Evolutionary conservation across 35 echinoderm and acorn worm genomes (phyloP).

Genomic region (Heliocidaris tuberculata): DNA sequence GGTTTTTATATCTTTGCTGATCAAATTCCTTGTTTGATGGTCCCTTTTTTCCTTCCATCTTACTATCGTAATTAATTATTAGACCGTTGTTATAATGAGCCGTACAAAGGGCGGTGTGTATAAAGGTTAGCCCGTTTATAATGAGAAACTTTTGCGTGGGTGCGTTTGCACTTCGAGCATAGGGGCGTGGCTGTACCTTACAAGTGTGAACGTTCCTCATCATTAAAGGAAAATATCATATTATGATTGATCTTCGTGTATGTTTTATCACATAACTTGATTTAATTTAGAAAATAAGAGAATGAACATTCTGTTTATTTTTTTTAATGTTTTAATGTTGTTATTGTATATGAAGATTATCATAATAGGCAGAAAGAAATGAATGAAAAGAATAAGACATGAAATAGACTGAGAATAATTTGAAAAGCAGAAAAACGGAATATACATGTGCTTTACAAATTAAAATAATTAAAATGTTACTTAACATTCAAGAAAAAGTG

Average conservation of each 20-base stretch:
- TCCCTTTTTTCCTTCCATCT: neutral
- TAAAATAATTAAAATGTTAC: too few relatives aligned
- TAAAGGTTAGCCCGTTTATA: neutral
- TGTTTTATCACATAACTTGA: neutral
- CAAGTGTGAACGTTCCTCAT: neutral
- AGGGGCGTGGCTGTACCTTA: neutral
- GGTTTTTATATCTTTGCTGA: neutral
- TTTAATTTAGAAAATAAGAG: neutral
- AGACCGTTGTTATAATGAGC: neutral
- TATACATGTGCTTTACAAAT: too few relatives aligned
- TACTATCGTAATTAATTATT: slow-evolving; percentile 14
- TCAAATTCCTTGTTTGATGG: neutral
- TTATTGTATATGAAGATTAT: too few relatives aligned
- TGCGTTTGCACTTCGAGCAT: neutral
- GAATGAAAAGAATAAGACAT: too few relatives aligned
- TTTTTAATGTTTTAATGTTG: too few relatives aligned
- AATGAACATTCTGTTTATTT: too few relatives aligned
- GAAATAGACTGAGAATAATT: too few relatives aligned
- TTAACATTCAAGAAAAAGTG: too few relatives aligned
- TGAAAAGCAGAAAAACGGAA: too few relatives aligned
- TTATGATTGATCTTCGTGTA: too few relatives aligned
- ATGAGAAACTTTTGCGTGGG: neutral
- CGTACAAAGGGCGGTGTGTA: neutral
- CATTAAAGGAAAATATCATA: too few relatives aligned
- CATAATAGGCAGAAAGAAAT: too few relatives aligned